Conservation (phyloP, 1,140 invertebrate species). For the Cataglyphis hispanica region DNA sequence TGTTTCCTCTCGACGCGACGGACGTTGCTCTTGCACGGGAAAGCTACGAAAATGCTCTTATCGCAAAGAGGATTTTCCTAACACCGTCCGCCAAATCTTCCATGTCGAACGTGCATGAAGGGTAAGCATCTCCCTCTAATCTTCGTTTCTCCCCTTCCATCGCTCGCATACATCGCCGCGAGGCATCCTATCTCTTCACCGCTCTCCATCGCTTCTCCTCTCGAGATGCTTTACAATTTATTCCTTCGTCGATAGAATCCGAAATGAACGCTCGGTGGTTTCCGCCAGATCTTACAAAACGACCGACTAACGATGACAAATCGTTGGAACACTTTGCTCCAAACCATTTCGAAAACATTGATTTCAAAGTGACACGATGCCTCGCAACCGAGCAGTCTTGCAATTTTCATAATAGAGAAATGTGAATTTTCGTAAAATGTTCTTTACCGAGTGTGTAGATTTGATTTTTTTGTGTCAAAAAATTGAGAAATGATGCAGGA, state of each 20-base stretch:
- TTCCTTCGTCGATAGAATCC: conserved; percentile 39
- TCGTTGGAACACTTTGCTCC: neutral
- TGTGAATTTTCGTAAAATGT: neutral
- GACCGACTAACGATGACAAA: conserved; percentile 38
- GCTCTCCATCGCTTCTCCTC: conserved; percentile 5
- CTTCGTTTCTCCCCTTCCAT: neutral
- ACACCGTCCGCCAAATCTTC: conserved; percentile 57
- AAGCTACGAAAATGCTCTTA: conserved; percentile 63
- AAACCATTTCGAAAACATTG: neutral
- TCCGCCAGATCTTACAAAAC: conserved; percentile 15
- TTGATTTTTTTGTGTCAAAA: neutral
- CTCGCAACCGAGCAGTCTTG: neutral
- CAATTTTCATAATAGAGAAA: neutral
- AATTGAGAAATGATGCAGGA: neutral
- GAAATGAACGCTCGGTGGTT: conserved; percentile 39
- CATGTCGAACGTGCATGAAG: conserved; percentile 53
- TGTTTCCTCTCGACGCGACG: conserved; percentile 44
- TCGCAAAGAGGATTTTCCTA: conserved; percentile 63
- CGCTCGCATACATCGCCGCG: neutral
- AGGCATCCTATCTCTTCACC: conserved; percentile 5
- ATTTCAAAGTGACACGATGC: neutral
- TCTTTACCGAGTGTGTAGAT: neutral
- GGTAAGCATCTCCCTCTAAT: conserved; percentile 55
- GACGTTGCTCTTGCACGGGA: conserved; percentile 39
- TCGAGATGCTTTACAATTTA: conserved; percentile 50